Percentiles rank a stretch among this genome's conserved stretches.
Evolutionary conservation across 2,113 vertebrate genomes (phyloP).

Genomic region (Cathartes aura): DNA sequence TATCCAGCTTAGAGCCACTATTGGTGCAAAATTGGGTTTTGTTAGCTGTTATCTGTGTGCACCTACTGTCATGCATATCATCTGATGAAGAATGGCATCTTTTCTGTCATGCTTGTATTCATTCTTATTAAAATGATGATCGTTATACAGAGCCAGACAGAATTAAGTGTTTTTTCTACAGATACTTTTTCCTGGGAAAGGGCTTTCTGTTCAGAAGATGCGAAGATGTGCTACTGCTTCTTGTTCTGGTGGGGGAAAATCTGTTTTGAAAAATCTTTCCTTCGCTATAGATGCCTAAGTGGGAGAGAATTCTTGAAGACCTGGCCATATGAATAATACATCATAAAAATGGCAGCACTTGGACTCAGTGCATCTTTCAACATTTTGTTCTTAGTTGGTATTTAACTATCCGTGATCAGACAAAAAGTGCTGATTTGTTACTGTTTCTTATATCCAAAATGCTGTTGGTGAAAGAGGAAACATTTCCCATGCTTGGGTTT

Average conservation of each 20-base stretch:
- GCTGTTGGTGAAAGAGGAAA: background rate
- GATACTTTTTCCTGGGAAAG: background rate
- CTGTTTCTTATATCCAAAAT: background rate
- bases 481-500: background rate
- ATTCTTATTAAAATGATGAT: background rate
- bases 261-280: background rate
- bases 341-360: background rate
- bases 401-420: background rate
- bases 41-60: background rate
- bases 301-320: background rate
- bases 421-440: background rate
- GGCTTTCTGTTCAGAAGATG: background rate
- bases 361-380: background rate
- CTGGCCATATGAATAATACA: background rate
- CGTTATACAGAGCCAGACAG: background rate
- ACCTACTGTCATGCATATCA: background rate
- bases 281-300: background rate
- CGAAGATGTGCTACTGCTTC: background rate
- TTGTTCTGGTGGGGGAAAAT: background rate
- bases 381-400: background rate
- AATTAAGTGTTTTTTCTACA: background rate
- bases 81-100: background rate
- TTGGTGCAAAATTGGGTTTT: background rate
- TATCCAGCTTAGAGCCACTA: background rate
- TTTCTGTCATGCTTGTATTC: background rate